These are phyloP conservation scores for Patella depressa DNA, from an alignment of 2,888 invertebrate genomes.

Conservation along the genomic window DNA sequence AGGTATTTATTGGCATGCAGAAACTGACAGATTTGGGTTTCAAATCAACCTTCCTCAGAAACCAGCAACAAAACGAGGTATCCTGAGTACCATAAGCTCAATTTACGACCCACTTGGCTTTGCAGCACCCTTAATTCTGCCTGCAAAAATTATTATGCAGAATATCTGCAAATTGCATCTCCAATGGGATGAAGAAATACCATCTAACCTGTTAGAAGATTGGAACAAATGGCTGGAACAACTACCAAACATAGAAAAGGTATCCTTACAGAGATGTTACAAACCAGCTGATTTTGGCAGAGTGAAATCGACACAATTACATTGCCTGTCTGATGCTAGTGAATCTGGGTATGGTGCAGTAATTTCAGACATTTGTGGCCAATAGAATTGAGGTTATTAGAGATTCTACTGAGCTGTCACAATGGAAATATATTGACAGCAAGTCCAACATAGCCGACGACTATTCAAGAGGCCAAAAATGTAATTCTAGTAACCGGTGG, in stretches of 20 bases:
- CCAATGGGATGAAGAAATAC: constrained; percentile 22
- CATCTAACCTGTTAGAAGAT: not conserved
- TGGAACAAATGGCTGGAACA: constrained; percentile 16
- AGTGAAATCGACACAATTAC: not conserved
- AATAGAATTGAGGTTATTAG: constrained; percentile 13
- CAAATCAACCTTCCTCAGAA: not conserved
- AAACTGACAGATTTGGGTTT: not conserved
- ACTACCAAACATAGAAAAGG: constrained; percentile 13
- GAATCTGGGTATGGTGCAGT: constrained; percentile 18
- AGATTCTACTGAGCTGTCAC: constrained; percentile 8
- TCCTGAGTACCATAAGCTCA: constrained; percentile 16
- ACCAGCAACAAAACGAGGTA: constrained; percentile 8
- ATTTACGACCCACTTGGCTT: constrained; percentile 21
- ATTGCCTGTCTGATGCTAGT: constrained; percentile 25
- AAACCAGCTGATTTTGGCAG: not conserved
- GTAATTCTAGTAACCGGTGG: not conserved
- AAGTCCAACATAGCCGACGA: constrained; percentile 6
- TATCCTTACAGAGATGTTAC: constrained; percentile 10
- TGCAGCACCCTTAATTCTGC: constrained; percentile 14
- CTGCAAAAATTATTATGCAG: constrained; percentile 1
- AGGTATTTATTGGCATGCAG: not conserved
- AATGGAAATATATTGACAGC: constrained; percentile 11
- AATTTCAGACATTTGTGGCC: constrained; percentile 21
- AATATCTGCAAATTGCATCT: constrained; percentile 9
- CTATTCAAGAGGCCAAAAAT: not conserved